These are phyloP conservation scores for Resseliella maxima DNA, from an alignment of 2,888 invertebrate species.

Conservation along the genomic window DNA sequence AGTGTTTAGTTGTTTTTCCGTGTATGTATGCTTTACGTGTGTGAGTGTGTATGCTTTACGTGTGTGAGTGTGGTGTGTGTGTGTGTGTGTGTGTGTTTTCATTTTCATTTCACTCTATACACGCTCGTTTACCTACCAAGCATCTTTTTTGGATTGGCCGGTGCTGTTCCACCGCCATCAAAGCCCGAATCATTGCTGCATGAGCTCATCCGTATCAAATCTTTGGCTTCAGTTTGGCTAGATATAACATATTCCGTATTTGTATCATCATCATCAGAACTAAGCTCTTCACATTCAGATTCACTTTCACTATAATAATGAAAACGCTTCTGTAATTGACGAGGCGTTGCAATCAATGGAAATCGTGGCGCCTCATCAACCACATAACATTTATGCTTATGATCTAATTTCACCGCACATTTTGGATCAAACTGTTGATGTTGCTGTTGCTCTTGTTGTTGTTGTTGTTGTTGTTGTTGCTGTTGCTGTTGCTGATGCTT, in stretches of 20 bases:
- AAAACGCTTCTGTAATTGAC: constrained; percentile 71
- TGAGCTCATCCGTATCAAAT: constrained; percentile 72
- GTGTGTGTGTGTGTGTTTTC: background rate
- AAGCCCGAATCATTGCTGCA: constrained; percentile 88
- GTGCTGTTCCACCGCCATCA: constrained; percentile 76
- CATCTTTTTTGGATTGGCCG: constrained; percentile 74
- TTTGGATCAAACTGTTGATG: constrained; percentile 66
- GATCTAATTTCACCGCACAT: constrained; percentile 67
- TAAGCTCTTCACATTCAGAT: constrained; percentile 60
- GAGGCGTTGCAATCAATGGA: constrained; percentile 73
- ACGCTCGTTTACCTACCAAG: constrained; percentile 64
- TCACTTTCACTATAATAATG: constrained; percentile 68
- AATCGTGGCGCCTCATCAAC: constrained; percentile 71
- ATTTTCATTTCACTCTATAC: background rate
- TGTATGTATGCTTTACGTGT: no score
- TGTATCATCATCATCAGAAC: constrained; percentile 58
- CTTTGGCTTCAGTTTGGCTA: constrained; percentile 62
- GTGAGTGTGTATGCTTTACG: no score
- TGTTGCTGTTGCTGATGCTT: no score
- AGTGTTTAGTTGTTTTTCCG: no score
- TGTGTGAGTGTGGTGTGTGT: background rate
- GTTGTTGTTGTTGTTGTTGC: no score
- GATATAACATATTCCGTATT: constrained; percentile 61
- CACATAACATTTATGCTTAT: constrained; percentile 67
- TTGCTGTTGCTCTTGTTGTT: constrained; percentile 63